Conservation (phyloP, 2,888 invertebrate genomes). For the Eilema caniola region DNA sequence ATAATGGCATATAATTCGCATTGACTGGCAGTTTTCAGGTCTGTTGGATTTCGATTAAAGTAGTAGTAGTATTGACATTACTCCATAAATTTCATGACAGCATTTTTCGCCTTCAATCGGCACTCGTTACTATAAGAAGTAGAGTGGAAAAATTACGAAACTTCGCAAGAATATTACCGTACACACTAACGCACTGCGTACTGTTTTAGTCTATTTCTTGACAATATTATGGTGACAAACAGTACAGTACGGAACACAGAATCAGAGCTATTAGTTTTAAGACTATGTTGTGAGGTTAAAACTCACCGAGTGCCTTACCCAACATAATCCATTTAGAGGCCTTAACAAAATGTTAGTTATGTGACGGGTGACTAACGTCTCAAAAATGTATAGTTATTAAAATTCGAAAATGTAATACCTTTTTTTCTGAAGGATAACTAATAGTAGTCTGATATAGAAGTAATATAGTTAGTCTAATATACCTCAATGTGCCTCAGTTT, state of each 20-base stretch:
- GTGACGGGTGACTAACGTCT: no score
- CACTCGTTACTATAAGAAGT: slow-evolving; percentile 65
- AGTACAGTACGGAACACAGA: background rate
- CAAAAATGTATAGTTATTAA: no score
- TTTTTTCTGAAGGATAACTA: no score
- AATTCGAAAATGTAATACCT: no score
- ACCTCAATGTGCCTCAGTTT: background rate
- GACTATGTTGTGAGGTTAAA: no score
- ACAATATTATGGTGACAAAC: background rate
- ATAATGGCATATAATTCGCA: background rate
- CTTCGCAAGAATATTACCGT: background rate
- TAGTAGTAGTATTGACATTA: slow-evolving; percentile 42
- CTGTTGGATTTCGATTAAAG: slow-evolving; percentile 16
- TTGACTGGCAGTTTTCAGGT: slow-evolving; percentile 10
- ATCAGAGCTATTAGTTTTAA: background rate
- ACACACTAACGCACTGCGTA: slow-evolving; percentile 2
- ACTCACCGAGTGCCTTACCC: no score
- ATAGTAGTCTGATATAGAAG: no score
- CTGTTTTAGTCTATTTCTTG: slow-evolving; percentile 2
- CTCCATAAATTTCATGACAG: slow-evolving; percentile 45
- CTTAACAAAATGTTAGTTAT: no score
- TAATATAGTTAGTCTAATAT: background rate
- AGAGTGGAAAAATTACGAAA: slow-evolving; percentile 68
- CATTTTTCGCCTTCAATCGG: slow-evolving; percentile 41
- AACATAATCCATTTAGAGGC: no score